Conservation (phyloP, 2,797 vertebrate species). For the Aselliscus stoliczkanus region DNA sequence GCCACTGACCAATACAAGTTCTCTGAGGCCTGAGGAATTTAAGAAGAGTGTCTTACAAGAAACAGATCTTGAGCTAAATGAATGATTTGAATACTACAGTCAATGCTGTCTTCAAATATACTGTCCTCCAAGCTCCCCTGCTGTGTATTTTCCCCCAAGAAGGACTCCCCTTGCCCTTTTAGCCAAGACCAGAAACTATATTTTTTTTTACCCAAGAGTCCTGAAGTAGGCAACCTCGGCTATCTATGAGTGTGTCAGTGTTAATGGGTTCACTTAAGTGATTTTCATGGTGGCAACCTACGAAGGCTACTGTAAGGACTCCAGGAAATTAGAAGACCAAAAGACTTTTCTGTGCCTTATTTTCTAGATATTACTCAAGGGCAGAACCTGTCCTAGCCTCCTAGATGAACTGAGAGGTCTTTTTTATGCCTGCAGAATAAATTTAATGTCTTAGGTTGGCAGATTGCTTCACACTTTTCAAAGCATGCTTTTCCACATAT, state of each 20-base stretch:
- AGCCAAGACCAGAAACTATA: neutral
- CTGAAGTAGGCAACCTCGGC: neutral
- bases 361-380: neutral
- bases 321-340: neutral
- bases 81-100: neutral
- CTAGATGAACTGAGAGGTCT: neutral
- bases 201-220: neutral
- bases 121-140: neutral
- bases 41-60: neutral
- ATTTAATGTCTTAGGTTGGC: neutral
- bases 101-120: neutral
- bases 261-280: neutral
- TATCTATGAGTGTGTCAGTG: neutral
- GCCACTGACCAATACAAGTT: neutral
- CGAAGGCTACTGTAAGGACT: neutral
- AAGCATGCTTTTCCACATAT: neutral
- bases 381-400: neutral
- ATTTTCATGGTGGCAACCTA: neutral
- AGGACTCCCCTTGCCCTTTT: neutral
- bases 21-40: neutral
- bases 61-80: neutral
- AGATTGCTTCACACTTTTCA: neutral
- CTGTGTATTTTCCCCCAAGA: neutral
- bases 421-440: neutral
- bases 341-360: neutral